These are phyloP conservation scores for Paracanthobrama guichenoti DNA, from an alignment of 2,113 vertebrate genomes.

Conservation along the genomic window DNA sequence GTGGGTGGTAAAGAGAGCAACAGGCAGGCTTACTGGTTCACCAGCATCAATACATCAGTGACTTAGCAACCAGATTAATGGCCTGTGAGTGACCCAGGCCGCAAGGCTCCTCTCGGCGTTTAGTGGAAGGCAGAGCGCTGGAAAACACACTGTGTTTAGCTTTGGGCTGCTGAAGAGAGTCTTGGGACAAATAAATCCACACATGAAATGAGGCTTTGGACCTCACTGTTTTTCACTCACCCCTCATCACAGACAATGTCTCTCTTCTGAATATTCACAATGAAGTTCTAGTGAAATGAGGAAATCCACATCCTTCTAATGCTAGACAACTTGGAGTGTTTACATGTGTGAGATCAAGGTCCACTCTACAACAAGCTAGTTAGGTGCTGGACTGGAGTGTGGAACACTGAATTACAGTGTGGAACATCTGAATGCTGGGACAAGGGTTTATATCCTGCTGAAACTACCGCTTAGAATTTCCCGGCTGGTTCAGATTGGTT, in stretches of 20 bases:
- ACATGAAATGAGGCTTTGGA: constrained; percentile 62
- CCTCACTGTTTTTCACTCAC: constrained; percentile 56
- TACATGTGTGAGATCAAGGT: constrained; percentile 8
- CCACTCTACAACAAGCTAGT: neutral
- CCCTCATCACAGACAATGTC: constrained; percentile 45
- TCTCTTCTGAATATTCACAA: constrained; percentile 49
- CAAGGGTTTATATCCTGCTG: neutral
- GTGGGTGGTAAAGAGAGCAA: constrained; percentile 67
- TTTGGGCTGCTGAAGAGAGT: constrained; percentile 65
- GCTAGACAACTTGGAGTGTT: neutral
- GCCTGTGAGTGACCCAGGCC: constrained; percentile 71
- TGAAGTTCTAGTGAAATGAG: constrained; percentile 12
- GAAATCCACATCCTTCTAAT: neutral
- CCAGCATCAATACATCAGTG: constrained; percentile 76
- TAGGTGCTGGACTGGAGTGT: neutral
- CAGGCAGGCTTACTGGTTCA: constrained; percentile 69
- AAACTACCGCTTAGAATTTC: neutral
- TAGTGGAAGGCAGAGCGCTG: constrained; percentile 62
- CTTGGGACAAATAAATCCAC: constrained; percentile 69
- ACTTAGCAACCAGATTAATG: constrained; percentile 77
- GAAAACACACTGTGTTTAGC: constrained; percentile 66
- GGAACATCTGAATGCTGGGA: neutral
- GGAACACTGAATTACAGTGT: too few species aligned
- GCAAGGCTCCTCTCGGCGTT: constrained; percentile 69
- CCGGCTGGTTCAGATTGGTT: neutral